Base-by-base conservation (phyloP, 2,888 invertebrate species). In the Andrena marginata region DNA sequence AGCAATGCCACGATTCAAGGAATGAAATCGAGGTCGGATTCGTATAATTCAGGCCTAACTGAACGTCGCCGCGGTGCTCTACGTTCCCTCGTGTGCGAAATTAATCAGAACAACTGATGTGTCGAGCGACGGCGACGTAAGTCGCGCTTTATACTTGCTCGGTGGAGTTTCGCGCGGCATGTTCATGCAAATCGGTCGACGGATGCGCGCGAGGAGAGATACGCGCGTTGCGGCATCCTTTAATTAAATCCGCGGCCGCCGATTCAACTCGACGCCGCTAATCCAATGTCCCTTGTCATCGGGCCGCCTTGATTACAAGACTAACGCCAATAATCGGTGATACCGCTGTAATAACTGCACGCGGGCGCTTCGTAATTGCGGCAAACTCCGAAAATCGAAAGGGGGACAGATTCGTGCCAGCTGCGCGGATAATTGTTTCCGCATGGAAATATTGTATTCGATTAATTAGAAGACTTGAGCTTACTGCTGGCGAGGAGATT, bases 211-310 rank as follows among this genome's bases (percentile, higher is more conserved):
- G 7, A 60, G 59, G 63, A 73, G 75, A 81, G 75, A 79, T 77
- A 80, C 77, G 77, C 77, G 63, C 72, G 70, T 72, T 75, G 71
- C 67, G 75, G 73, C 70, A 82, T 81, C 85, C 86, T 89, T 86
- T 90, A 90, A 90, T 90, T 90, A 90, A 88, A 88, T 86, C 85
- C 80, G 77, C 82, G 85, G 82, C 85, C 84, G 83, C 80, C 85
- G 87, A 87, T 87, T 82, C 82, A 86, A 87, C 85, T 85, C 87
- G 80, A 86, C 79, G 86, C 82, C 73, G 72, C 80, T 80, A 87
- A 89, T 87, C 80, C 82, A 79, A 74, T 23, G 72, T 77, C 70
- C 85, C 87, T 80, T 90, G 87, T 90, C 88, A 90, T 90, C 85
- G 87, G 82, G 35, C 77, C 69, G 75, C 79, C 77, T 78, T 90